Percentiles rank a stretch among this genome's conserved stretches.
Evolutionary conservation across 2,113 vertebrate genomes (phyloP).

Genomic region (Eclectus roratus): DNA sequence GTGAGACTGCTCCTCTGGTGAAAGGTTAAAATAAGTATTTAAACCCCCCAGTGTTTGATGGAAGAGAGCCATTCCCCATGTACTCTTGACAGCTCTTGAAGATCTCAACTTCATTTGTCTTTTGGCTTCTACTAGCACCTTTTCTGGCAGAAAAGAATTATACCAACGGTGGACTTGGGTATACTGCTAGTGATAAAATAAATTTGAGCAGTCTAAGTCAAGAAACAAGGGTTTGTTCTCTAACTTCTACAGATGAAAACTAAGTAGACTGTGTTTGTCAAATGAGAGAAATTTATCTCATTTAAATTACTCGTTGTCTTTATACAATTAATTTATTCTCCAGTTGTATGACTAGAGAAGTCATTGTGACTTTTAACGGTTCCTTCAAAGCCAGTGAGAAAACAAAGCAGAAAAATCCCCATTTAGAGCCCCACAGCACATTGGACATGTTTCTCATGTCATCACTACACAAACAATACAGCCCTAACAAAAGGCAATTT

Average conservation of each 20-base stretch:
- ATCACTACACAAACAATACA: too few relatives aligned
- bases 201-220: background rate
- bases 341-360: background rate
- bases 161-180: background rate
- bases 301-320: background rate
- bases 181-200: background rate
- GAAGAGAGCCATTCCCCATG: background rate
- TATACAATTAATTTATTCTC: background rate
- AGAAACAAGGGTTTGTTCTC: background rate
- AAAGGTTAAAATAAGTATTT: background rate
- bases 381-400: background rate
- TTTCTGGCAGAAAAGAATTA: background rate
- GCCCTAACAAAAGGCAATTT: too few relatives aligned
- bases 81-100: background rate
- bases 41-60: fast-evolving
- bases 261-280: background rate
- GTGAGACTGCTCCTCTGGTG: background rate
- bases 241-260: background rate
- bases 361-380: background rate
- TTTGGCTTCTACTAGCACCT: background rate
- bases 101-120: background rate
- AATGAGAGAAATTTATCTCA: background rate
- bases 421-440: background rate
- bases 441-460: background rate
- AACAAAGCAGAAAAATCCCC: background rate